Base-by-base conservation (phyloP, 2,888 invertebrate genomes). In the Linnaemya vulpina region DNA sequence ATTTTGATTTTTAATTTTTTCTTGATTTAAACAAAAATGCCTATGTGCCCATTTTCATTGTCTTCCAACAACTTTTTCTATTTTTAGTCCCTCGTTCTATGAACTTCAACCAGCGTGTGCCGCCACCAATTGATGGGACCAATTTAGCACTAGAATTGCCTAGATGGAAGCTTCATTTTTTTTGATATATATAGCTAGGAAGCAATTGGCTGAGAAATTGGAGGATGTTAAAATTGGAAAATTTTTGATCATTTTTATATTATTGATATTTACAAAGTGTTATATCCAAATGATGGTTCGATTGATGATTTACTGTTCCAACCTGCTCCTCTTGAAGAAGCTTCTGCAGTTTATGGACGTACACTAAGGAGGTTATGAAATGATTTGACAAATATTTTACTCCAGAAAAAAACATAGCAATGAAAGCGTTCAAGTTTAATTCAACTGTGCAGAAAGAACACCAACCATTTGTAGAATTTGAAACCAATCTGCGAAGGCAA, bases 391-490 rank as follows among this genome's bases (percentile, higher is more conserved):
- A 58, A 43, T 82, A 85, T 68, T 85, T 67, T 63, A 15, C 74
- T 15, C 83, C 83, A 7, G 38, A 55, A 30, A 77, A 71, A 8
- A 83, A 83, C 20, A 17, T 87, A 25, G 68, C 53, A 20, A 20
- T 68, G 49, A 49, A 68, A 7, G 30, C 55, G 9, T 87, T 60
- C 46, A 87, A 87, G 73, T 87, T 82, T 53, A 84, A 86, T 62
- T 70, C 17, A 13, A 82, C 84, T 17, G 43, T 71, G 1, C 86
- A 87, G 65, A 86, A 83, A 43, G 84, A 84, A 51, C 49, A 79
- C 11, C 86, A 86, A 71, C 5, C 84, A 58, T 82, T 86, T 65
- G 70, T 11, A 9, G 85, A 85, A 15, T 86, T 87, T 67, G 35
- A 82, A 79, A 86, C 87, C 0, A 78, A 86, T 53, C 43, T 83